A percentile compares a stretch with the other conserved stretches of the same genome.
Evolutionary conservation across 2,113 vertebrate species (phyloP).

Genomic region (Nesoenas mayeri): DNA sequence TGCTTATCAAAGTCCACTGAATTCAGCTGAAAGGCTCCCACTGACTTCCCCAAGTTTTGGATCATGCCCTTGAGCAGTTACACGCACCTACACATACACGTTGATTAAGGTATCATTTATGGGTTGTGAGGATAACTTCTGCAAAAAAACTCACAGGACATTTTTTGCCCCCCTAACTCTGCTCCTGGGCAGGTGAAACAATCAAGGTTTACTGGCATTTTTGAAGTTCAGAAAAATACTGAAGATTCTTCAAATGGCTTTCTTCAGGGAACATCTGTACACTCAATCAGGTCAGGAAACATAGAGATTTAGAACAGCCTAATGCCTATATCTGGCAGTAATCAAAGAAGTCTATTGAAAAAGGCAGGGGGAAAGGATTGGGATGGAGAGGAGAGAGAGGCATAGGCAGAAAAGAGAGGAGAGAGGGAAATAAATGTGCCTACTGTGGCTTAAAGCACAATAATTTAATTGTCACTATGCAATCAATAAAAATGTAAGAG

Average conservation of each 20-base stretch:
- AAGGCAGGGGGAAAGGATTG: not conserved
- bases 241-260: not conserved
- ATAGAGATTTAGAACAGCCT: slow-evolving; percentile 26
- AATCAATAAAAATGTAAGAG: slow-evolving; percentile 55
- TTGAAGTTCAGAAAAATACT: slow-evolving; percentile 24
- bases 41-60: not conserved
- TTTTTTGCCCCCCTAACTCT: not conserved
- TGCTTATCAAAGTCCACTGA: not conserved
- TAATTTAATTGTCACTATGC: slow-evolving; percentile 56
- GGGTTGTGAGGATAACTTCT: not conserved
- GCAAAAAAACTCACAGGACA: not conserved
- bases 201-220: slow-evolving; percentile 16
- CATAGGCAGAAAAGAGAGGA: not conserved
- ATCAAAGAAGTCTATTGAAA: slow-evolving; percentile 44
- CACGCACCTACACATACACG: not conserved
- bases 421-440: not conserved
- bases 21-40: not conserved
- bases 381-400: accelerated
- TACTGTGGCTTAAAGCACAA: slow-evolving; percentile 44
- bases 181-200: slow-evolving; percentile 15
- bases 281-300: slow-evolving; percentile 26
- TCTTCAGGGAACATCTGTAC: slow-evolving; percentile 1
- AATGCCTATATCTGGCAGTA: slow-evolving; percentile 23
- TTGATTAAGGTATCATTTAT: not conserved
- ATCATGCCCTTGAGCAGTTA: not conserved